Evolutionary conservation across 2,888 invertebrate species (phyloP).

Genomic region (Coecobrya sp.): DNA sequence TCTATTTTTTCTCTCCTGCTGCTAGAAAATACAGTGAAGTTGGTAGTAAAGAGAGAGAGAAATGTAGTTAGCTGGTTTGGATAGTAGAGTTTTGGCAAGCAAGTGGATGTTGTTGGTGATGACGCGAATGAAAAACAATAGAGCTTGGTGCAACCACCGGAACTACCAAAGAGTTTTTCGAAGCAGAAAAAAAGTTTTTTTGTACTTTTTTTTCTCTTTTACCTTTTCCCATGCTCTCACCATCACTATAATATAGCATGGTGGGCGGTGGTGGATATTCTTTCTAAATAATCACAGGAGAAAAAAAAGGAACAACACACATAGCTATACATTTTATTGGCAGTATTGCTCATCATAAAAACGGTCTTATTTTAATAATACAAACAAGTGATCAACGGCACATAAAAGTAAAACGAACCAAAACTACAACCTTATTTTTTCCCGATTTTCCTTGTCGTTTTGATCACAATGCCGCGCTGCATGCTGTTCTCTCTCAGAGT

Average conservation of each 20-base stretch:
- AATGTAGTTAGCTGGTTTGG: background rate
- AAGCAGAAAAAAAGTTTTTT: background rate
- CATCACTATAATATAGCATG: no score
- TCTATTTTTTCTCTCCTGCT: background rate
- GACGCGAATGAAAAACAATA: background rate
- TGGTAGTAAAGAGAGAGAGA: background rate
- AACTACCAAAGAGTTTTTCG: background rate
- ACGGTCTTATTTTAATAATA: background rate
- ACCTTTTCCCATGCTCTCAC: background rate
- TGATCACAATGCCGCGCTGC: no score
- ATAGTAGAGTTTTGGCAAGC: background rate
- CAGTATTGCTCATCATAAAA: conserved; percentile 35
- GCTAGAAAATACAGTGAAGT: background rate
- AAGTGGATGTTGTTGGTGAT: background rate
- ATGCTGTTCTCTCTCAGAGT: no score
- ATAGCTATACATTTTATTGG: conserved; percentile 17
- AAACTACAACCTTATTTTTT: no score
- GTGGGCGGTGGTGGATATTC: background rate
- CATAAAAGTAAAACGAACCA: no score
- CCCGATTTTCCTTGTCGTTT: no score
- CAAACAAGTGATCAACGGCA: no score
- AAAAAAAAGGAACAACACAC: background rate
- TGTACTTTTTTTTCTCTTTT: background rate
- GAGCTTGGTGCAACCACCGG: background rate
- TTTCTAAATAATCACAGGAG: background rate